These are phyloP conservation scores for Diadema setosum DNA, from an alignment of 35 echinoderm and acorn worm genomes.

Conservation along the genomic window DNA sequence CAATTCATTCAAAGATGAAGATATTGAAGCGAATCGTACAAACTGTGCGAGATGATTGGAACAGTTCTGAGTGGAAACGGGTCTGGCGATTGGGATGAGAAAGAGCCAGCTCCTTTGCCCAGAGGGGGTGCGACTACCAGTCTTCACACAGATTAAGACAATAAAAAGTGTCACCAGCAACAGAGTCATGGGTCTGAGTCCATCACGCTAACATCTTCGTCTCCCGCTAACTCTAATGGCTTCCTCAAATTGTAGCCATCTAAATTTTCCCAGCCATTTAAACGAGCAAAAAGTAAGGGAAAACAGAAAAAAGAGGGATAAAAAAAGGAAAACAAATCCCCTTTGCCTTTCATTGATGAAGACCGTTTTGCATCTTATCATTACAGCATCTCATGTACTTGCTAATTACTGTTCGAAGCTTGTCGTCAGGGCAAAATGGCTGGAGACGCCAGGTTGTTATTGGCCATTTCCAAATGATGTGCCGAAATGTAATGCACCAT, in stretches of 20 bases:
- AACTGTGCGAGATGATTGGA: too few species aligned
- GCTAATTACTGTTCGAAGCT: too few species aligned
- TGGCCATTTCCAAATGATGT: not conserved
- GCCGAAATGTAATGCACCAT: not conserved
- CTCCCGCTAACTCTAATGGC: not conserved
- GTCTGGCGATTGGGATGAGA: not conserved
- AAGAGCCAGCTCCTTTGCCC: not conserved
- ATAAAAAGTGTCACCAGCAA: not conserved
- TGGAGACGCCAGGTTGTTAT: not conserved
- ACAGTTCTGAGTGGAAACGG: not conserved
- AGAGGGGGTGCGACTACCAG: not conserved
- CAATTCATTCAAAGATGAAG: too few species aligned
- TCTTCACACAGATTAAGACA: conserved; percentile 9
- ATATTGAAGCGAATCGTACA: too few species aligned
- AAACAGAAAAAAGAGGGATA: too few species aligned
- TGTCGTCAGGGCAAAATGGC: too few species aligned
- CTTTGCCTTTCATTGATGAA: too few species aligned
- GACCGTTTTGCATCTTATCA: too few species aligned
- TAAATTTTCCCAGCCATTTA: not conserved
- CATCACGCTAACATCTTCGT: not conserved
- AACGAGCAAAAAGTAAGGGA: too few species aligned
- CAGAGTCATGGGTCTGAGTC: not conserved
- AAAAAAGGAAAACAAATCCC: too few species aligned
- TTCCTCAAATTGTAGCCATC: not conserved
- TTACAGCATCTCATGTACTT: too few species aligned